Conservation (phyloP, 2,888 invertebrate genomes). For the Apocheima hispidaria region DNA sequence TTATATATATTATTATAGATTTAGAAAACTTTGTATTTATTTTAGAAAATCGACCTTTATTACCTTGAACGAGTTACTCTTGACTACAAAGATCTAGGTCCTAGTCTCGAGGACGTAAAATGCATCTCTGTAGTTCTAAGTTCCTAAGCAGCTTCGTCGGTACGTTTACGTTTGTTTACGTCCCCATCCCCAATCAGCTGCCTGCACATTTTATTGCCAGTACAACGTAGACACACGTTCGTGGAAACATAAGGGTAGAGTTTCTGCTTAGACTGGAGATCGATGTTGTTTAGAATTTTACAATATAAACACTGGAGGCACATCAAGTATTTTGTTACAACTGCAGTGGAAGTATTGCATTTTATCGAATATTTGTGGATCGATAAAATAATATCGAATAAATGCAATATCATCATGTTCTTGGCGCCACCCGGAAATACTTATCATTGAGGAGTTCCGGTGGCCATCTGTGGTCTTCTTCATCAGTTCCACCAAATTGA, state of each 20-base stretch:
- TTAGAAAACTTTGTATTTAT: too few relatives aligned
- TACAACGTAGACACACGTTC: not conserved
- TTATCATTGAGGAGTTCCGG: too few relatives aligned
- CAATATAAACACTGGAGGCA: not conserved
- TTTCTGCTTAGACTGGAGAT: conserved; percentile 6
- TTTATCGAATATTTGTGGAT: too few relatives aligned
- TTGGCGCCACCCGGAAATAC: too few relatives aligned
- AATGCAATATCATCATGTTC: too few relatives aligned
- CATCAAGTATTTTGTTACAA: conserved; percentile 4
- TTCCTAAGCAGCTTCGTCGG: conserved; percentile 8
- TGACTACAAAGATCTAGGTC: too few relatives aligned
- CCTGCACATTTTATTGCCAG: conserved; percentile 3
- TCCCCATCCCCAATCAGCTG: conserved; percentile 67
- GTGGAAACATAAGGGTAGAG: conserved; percentile 8
- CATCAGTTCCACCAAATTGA: too few relatives aligned
- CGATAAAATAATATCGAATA: too few relatives aligned
- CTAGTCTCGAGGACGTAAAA: conserved; percentile 36
- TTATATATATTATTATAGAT: too few relatives aligned
- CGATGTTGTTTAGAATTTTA: conserved; percentile 9
- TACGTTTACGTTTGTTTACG: conserved; percentile 67
- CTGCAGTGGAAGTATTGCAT: conserved; percentile 3
- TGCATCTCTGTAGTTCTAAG: conserved; percentile 54
- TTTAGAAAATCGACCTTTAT: too few relatives aligned
- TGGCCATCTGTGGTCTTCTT: too few relatives aligned
- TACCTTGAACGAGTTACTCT: too few relatives aligned